Percentiles rank a stretch among this genome's conserved stretches.
These are phyloP conservation scores for Nothoprocta perdicaria DNA, from an alignment of 2,113 vertebrate genomes.

Conservation along the genomic window DNA sequence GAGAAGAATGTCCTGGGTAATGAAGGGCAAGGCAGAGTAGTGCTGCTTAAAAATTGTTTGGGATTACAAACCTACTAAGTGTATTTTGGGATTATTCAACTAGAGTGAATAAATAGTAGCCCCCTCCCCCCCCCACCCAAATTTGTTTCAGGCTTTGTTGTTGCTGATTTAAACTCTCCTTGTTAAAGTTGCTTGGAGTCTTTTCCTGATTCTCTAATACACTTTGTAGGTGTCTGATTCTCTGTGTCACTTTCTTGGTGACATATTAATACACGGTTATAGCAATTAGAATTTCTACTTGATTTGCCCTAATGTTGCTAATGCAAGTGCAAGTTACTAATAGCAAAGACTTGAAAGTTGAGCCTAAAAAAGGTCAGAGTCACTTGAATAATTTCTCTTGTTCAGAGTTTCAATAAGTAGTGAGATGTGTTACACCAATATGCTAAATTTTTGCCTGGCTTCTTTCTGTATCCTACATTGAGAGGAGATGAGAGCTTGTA, in stretches of 20 bases:
- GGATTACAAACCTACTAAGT: not conserved
- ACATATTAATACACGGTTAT: not conserved
- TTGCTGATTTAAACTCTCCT: slow-evolving; percentile 33
- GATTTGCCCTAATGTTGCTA: not conserved
- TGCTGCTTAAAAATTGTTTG: not conserved
- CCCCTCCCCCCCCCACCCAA: not conserved
- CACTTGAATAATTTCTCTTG: not conserved
- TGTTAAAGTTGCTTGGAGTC: slow-evolving; percentile 36
- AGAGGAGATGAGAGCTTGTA: not conserved
- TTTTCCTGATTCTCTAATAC: slow-evolving; percentile 30
- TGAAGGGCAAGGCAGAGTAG: not conserved
- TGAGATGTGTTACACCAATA: fast-evolving
- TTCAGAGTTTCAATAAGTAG: not conserved
- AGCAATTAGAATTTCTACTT: not conserved
- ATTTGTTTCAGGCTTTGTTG: not conserved
- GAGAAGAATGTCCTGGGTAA: not conserved
- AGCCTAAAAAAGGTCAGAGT: not conserved
- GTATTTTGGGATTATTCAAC: not conserved
- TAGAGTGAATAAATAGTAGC: slow-evolving; percentile 7
- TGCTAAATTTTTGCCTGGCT: not conserved
- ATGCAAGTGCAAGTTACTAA: not conserved
- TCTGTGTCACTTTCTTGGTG: not conserved
- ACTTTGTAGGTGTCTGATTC: slow-evolving; percentile 16
- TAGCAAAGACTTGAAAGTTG: not conserved
- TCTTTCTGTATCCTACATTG: fast-evolving